Evolutionary conservation across 2,888 invertebrate genomes (phyloP).

Genomic region (Cetonia aurata): DNA sequence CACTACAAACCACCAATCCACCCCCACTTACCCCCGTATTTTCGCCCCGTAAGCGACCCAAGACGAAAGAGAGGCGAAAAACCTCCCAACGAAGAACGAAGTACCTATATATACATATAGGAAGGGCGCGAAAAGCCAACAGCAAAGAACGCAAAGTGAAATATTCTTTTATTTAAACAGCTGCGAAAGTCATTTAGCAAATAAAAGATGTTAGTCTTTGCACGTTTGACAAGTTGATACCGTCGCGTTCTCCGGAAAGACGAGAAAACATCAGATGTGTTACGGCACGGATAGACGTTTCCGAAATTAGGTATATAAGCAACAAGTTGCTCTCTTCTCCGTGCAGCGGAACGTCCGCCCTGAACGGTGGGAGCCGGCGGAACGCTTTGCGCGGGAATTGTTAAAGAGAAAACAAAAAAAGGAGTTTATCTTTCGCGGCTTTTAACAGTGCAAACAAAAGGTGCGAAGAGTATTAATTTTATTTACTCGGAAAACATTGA

Average conservation of each 20-base stretch:
- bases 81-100: neutral
- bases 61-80: neutral
- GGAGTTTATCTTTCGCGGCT: neutral
- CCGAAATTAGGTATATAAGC: conserved; percentile 38
- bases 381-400: too few relatives aligned
- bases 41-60: conserved; percentile 11
- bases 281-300: conserved; percentile 38
- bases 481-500: too few relatives aligned
- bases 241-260: conserved; percentile 13
- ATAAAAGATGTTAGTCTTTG: conserved; percentile 52
- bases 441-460: too few relatives aligned
- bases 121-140: conserved; percentile 2
- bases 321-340: conserved; percentile 34
- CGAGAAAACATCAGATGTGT: conserved; percentile 41
- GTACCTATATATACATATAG: too few relatives aligned
- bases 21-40: conserved; percentile 3
- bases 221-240: conserved; percentile 46
- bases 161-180: conserved; percentile 58
- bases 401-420: conserved; percentile 7
- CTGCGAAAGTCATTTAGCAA: conserved; percentile 59
- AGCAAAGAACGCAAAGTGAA: conserved; percentile 41
- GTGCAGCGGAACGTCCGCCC: neutral
- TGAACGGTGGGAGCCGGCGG: too few relatives aligned
- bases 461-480: too few relatives aligned
- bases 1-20: conserved; percentile 3